Conservation (phyloP, 2,797 vertebrate genomes). For the Kryptolebias ocellatus region DNA sequence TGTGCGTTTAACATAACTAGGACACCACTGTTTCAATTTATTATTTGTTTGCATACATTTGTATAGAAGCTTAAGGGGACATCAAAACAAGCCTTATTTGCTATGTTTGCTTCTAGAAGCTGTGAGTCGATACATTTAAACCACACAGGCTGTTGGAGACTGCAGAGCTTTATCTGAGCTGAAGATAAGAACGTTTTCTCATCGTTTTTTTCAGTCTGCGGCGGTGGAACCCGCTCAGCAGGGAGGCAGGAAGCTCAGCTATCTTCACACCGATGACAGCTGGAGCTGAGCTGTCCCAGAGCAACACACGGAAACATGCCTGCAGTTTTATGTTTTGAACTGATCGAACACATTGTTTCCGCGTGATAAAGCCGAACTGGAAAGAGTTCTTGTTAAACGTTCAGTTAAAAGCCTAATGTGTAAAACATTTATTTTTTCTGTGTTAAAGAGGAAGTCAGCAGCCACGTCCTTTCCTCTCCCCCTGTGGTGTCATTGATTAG, state of each 20-base stretch:
- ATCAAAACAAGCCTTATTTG: too few relatives aligned
- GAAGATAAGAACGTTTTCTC: slow-evolving; percentile 18
- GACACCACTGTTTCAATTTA: too few relatives aligned
- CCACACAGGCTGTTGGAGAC: background rate
- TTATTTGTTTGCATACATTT: too few relatives aligned
- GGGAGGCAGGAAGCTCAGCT: slow-evolving; percentile 34
- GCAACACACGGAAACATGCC: slow-evolving; percentile 20
- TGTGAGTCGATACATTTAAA: too few relatives aligned
- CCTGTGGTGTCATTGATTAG: slow-evolving; percentile 60
- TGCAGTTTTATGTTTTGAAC: slow-evolving; percentile 3
- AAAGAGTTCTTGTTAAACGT: too few relatives aligned
- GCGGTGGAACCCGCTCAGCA: slow-evolving; percentile 16
- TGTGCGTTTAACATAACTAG: too few relatives aligned
- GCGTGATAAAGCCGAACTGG: background rate
- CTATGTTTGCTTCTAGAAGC: too few relatives aligned
- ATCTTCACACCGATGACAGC: slow-evolving; percentile 56
- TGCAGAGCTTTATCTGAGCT: background rate
- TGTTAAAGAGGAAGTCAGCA: background rate
- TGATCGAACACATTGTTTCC: background rate
- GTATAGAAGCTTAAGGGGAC: too few relatives aligned
- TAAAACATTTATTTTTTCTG: too few relatives aligned
- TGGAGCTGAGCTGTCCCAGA: slow-evolving; percentile 51
- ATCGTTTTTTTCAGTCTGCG: slow-evolving; percentile 10
- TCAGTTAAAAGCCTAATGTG: background rate
- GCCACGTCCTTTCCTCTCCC: slow-evolving; percentile 36